Percentiles rank a stretch among this genome's conserved stretches.
These are phyloP conservation scores for Urechis unicinctus DNA, from an alignment of 2,888 invertebrate genomes.

Conservation along the genomic window DNA sequence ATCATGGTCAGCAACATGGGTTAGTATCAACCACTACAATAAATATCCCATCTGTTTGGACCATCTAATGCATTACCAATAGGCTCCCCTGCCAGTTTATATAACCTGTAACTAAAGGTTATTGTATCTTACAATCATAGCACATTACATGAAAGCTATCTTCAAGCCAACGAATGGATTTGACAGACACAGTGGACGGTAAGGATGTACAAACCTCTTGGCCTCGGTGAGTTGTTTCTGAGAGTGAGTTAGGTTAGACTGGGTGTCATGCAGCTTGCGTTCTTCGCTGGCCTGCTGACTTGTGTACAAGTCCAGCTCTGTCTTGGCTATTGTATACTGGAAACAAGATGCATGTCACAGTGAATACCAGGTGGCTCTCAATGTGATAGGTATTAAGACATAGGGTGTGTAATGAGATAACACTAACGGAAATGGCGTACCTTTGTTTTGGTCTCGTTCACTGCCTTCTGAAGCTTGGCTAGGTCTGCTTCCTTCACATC, in stretches of 20 bases:
- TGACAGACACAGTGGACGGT: no score
- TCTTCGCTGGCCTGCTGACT: conserved; percentile 62
- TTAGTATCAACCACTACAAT: no score
- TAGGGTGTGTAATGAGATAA: background rate
- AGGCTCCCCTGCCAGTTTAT: no score
- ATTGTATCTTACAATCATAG: no score
- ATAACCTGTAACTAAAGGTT: no score
- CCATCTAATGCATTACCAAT: no score
- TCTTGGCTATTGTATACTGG: conserved; percentile 62
- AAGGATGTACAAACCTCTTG: conserved; percentile 35
- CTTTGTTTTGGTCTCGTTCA: conserved; percentile 58
- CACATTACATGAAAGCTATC: no score
- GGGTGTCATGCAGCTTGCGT: conserved; percentile 61
- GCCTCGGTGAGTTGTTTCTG: conserved; percentile 50
- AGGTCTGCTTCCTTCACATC: conserved; percentile 65
- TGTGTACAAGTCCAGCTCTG: conserved; percentile 72
- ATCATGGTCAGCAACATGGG: background rate
- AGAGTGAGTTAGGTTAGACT: conserved; percentile 50
- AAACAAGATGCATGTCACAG: conserved; percentile 4
- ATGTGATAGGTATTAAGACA: no score
- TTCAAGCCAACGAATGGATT: no score
- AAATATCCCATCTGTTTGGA: no score
- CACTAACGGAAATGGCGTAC: conserved; percentile 22
- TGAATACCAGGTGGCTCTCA: background rate
- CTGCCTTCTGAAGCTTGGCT: conserved; percentile 37